Base-by-base conservation (phyloP, 2,888 invertebrate species). In the Quadroppia sp. region DNA sequence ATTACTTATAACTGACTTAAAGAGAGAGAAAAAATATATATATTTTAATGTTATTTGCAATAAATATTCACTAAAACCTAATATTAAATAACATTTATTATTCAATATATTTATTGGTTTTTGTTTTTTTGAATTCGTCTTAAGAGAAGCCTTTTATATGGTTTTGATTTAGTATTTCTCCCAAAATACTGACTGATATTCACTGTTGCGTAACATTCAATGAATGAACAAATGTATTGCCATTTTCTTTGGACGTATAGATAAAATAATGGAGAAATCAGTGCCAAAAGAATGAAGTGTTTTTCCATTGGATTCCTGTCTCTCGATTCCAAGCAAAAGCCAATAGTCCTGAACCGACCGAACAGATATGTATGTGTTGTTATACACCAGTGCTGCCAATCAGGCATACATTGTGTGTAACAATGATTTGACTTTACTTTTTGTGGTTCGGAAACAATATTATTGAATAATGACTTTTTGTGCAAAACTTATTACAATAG, bases 381-480 rank as follows among this genome's bases (percentile, higher is more conserved):
- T 36, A 9, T 36, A 36, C 36, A 36, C 36, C 36, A 36, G 36
- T 36, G 36, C 36, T 36, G 36, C 36, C 36, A 9, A 9, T 36
- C 36, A 36, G 6, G 9, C 36, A 36, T 7, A 36, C 36, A 36
- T 36, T 36, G 36, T 36, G 6, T 15, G 45, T 36, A 7, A 7
- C 45, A 45, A 7, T 45, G 11, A 45, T 15, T 45, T 45, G 15
- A 15, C 45, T 45, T 45, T 45, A 45, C 2, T 45, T 15, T 45
- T 45, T 45, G 2, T 45, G 2, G n/a, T n/a, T 40, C 50, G 23
- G 20, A 50, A 50, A 50, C 15, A 50, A 50, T 50, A 50, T 50
- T 50, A 50, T 50, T 50, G 20, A 50, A 50, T 50, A 50, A 50
- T 50, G 50, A 50, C 20, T 50, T 50, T 50, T 50, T 23, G 17